Evolutionary conservation across 1,140 invertebrate genomes (phyloP).

Genomic region (Batillaria attramentaria): DNA sequence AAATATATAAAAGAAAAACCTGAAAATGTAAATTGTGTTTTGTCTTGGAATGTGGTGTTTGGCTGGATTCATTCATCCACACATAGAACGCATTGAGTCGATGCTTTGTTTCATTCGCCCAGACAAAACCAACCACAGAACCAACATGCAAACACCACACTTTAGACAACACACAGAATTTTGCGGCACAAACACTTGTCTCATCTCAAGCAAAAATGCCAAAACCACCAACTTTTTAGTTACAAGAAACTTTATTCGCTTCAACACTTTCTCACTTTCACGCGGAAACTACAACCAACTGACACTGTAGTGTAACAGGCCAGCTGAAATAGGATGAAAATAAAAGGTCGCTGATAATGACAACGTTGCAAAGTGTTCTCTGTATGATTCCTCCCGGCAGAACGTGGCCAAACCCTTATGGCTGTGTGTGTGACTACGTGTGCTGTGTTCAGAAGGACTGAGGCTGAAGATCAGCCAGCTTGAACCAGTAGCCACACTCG

Average conservation of each 20-base stretch:
- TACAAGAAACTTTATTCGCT: not conserved
- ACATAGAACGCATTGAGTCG: too few relatives aligned
- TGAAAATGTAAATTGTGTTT: too few relatives aligned
- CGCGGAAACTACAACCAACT: not conserved
- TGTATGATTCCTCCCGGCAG: not conserved
- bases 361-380: not conserved
- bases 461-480: constrained; percentile 80
- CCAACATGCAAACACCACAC: too few relatives aligned
- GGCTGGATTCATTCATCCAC: too few relatives aligned
- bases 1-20: too few relatives aligned
- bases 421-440: not conserved
- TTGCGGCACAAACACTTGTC: too few relatives aligned
- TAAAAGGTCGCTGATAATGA: not conserved
- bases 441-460: not conserved
- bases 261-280: constrained; percentile 1
- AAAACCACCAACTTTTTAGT: too few relatives aligned
- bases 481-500: constrained; percentile 97
- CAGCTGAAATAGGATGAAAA: not conserved
- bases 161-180: too few relatives aligned
- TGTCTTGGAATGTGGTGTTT: too few relatives aligned
- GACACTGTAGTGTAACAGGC: not conserved
- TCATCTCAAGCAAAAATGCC: too few relatives aligned
- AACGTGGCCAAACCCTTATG: not conserved
- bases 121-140: too few relatives aligned
- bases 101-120: too few relatives aligned